Conservation (phyloP, 2,113 vertebrate genomes). For the Theristicus caerulescens region DNA sequence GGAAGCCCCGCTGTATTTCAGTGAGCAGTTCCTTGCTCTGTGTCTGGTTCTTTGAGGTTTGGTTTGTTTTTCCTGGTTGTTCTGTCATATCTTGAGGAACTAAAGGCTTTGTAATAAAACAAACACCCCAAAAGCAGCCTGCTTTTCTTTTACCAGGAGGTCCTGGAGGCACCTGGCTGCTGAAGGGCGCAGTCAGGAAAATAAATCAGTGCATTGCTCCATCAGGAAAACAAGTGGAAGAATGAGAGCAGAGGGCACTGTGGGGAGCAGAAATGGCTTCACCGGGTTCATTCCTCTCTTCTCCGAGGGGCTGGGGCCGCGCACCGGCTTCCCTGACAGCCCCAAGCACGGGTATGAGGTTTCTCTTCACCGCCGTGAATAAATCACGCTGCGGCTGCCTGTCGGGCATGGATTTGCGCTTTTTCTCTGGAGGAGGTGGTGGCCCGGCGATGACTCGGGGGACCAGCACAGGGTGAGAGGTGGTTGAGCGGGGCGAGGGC, state of each 20-base stretch:
- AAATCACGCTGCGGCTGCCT: background rate
- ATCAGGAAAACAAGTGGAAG: too few relatives aligned
- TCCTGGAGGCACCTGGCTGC: background rate
- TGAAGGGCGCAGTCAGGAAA: fast-evolving
- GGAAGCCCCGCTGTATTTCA: background rate
- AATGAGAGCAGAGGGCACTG: background rate
- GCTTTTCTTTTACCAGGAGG: background rate
- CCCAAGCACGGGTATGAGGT: background rate
- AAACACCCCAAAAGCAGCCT: background rate
- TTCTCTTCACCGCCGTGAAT: background rate
- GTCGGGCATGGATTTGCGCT: background rate
- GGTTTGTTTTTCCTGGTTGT: background rate
- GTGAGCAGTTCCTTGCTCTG: background rate
- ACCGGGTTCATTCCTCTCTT: too few relatives aligned
- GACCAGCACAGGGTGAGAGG: fast-evolving
- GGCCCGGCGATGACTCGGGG: background rate
- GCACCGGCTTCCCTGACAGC: background rate
- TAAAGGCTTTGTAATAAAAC: background rate
- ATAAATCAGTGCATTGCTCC: fast-evolving
- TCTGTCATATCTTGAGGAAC: background rate
- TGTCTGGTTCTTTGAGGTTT: background rate
- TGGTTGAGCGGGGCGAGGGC: background rate
- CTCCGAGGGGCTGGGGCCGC: background rate
- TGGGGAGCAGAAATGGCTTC: background rate
- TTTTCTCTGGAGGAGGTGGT: background rate